phyloP scores from a whole-genome alignment of 2,888 invertebrate species.

The Cosmia pyralina region DNA sequence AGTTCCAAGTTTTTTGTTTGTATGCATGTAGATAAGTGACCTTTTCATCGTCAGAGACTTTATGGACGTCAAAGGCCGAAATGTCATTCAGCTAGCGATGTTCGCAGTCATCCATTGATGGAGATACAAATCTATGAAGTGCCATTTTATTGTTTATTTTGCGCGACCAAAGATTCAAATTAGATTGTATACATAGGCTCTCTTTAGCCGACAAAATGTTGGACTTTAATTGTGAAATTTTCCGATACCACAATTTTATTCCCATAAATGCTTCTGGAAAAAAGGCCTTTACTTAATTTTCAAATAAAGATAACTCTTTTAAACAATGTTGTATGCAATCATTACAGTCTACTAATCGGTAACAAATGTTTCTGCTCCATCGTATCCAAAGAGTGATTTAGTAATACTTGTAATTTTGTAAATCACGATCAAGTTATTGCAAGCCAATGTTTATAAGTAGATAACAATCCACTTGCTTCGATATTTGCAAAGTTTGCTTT shows the following conservation, averaged over 20 bases:
- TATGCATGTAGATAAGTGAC: constrained; percentile 14
- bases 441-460: constrained; percentile 29
- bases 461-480: constrained; percentile 51
- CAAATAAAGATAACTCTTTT: background rate
- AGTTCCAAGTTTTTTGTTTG: constrained; percentile 18
- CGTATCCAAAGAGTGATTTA: constrained; percentile 33
- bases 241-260: background rate
- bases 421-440: constrained; percentile 28
- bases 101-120: constrained; percentile 15
- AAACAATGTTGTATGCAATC: background rate
- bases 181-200: too few relatives aligned
- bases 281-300: too few relatives aligned
- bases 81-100: constrained; percentile 9
- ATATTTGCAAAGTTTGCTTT: constrained; percentile 71
- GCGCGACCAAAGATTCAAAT: background rate
- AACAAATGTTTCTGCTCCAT: constrained; percentile 15
- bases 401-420: constrained; percentile 14
- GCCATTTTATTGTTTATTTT: background rate
- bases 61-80: constrained; percentile 39
- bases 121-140: background rate
- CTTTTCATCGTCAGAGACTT: constrained; percentile 27
- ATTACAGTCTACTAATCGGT: constrained; percentile 1
- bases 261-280: background rate
- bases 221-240: background rate
- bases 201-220: background rate